Base-by-base conservation (phyloP, 2,113 vertebrate species). In the Cavia porcellus region DNA sequence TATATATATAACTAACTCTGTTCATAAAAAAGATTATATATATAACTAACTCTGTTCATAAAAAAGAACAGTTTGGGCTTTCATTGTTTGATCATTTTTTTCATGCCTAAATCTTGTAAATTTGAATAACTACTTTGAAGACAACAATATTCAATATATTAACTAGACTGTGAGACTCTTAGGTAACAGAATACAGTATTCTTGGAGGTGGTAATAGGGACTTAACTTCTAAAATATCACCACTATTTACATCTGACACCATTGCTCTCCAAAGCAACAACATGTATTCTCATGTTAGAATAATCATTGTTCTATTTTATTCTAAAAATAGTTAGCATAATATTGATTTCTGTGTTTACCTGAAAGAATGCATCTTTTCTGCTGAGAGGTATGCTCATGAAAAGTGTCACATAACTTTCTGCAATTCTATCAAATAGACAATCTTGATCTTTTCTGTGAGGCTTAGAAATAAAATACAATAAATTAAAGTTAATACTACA, bases 371-470 rank as follows among this genome's bases (percentile, higher is more conserved):
- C 38, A 94, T 98, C 98, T 79, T 98, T 98, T 83, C 82, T 84
- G 86, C 88, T 64, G 50, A 32, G 19, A 28, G 96, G 97, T 95
- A 97, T 81, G 80, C 86, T 97, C 89, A 97, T 70, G 70, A 99
- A 98, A 96, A 97, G 96, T 70, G 61, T 66, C 74, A 98, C 97
- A 96, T 98, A 99, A 75, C 92, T 98, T 93, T 97, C 97, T 92
- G 97, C 86, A 94, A 98, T 98, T 97, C 98, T 98, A 42, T 98
- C 98, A 97, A 98, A 98, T 11, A 98, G 95, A 4, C 10, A 80
- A 89, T 98, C 97, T 98, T 98, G 93, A 95, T 97, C 97, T 93
- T 97, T 87, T 96, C 93, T 89, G 74, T 98, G 94, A 97, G 98
- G 98, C 97, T 98, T 92, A 90, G 97, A 98, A 83, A 93, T 35